phyloP scores from a whole-genome alignment of 2,797 vertebrate species.

The Paramormyrops hopkinsi region DNA sequence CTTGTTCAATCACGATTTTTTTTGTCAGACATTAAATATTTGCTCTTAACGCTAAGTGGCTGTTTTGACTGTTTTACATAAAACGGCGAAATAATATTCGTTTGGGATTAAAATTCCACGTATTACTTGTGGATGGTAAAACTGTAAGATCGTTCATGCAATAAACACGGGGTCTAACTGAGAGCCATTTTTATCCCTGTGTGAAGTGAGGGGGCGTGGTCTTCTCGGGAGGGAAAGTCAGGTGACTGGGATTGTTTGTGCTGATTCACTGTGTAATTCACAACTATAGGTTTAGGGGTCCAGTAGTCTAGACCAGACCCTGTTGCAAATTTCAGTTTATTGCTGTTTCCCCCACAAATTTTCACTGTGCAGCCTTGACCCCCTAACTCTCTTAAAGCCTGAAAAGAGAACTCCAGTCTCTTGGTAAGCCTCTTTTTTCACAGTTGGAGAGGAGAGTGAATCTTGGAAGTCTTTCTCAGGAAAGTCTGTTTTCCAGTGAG shows the following conservation, averaged over 20 bases:
- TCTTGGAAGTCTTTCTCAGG: not conserved
- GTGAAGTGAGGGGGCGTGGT: not conserved
- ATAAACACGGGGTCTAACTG: not conserved
- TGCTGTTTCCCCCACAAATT: not conserved
- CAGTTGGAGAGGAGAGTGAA: not conserved
- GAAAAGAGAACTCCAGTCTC: not conserved
- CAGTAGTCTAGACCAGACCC: not conserved
- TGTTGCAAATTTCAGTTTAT: not conserved
- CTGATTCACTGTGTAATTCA: not conserved
- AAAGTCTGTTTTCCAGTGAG: not conserved
- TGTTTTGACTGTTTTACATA: not conserved
- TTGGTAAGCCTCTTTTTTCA: not conserved
- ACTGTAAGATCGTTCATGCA: not conserved
- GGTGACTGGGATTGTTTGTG: not conserved
- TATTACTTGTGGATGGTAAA: not conserved
- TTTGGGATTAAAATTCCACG: not conserved
- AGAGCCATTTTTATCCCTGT: not conserved
- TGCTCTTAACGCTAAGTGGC: not conserved
- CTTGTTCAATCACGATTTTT: not conserved
- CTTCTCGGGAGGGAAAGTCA: not conserved
- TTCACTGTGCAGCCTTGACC: not conserved
- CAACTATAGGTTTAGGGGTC: not conserved
- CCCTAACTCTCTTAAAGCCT: not conserved
- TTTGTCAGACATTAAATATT: not conserved
- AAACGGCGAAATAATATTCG: not conserved